Evolutionary conservation across 2,797 vertebrate species (phyloP).

Genomic region (Schizopygopsis malacanthus): DNA sequence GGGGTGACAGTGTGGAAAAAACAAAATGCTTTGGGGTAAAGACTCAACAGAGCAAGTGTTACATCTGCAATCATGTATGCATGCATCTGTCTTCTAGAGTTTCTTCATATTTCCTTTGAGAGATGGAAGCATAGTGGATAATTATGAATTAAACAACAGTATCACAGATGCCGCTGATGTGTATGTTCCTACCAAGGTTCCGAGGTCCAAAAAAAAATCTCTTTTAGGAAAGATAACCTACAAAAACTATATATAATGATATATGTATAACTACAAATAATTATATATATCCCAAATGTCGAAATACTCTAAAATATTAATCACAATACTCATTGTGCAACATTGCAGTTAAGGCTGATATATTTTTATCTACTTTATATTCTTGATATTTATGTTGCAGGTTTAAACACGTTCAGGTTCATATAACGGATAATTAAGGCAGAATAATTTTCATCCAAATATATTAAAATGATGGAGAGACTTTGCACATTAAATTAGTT

Average conservation of each 20-base stretch:
- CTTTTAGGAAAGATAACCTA: no score
- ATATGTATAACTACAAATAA: not conserved
- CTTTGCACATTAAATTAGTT: not conserved
- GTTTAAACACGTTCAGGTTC: not conserved
- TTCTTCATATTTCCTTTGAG: slow-evolving; percentile 5
- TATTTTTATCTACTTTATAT: not conserved
- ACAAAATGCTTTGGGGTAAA: not conserved
- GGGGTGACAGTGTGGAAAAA: not conserved
- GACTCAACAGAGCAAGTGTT: not conserved
- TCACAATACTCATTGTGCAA: not conserved
- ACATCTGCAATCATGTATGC: not conserved
- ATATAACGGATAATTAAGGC: slow-evolving; percentile 9
- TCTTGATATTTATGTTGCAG: not conserved
- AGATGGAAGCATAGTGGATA: not conserved
- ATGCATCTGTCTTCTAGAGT: not conserved
- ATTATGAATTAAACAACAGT: slow-evolving; percentile 1
- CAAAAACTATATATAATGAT: not conserved
- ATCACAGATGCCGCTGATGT: not conserved
- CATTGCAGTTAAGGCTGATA: not conserved
- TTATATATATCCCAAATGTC: not conserved
- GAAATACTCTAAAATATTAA: not conserved
- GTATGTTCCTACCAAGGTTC: not conserved
- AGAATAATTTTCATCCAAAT: not conserved
- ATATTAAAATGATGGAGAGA: not conserved
- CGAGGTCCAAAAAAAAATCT: not conserved